Percentiles rank a stretch among this genome's conserved stretches.
Conservation (phyloP, 35 echinoderm and acorn worm species). For the Anneissia japonica region DNA sequence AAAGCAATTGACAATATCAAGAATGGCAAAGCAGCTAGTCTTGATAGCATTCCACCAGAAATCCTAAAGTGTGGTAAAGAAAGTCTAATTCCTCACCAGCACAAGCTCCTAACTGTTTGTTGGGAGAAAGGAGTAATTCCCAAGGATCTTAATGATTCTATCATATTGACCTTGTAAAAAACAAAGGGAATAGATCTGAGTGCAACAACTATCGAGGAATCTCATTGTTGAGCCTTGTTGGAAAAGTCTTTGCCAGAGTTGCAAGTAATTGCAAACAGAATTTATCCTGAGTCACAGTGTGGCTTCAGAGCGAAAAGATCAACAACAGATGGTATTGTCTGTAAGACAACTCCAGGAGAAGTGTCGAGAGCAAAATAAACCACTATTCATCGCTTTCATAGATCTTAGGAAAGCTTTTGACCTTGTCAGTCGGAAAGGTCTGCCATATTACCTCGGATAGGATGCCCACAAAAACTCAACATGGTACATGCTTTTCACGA, state of each 20-base stretch:
- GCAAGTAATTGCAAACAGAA: not conserved
- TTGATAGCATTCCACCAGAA: not conserved
- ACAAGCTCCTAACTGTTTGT: not conserved
- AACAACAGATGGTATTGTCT: not conserved
- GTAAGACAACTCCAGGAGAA: slow-evolving; percentile 20
- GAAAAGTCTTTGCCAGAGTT: slow-evolving; percentile 15
- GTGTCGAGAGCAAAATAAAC: not conserved
- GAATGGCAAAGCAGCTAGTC: too few species aligned
- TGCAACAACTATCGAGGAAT: slow-evolving; percentile 26
- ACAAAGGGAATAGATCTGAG: not conserved
- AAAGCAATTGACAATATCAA: too few species aligned
- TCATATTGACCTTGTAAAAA: not conserved
- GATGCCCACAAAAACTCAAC: not conserved
- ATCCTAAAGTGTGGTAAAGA: not conserved
- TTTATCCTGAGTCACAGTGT: slow-evolving; percentile 6
- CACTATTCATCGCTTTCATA: slow-evolving; percentile 11
- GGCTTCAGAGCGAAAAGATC: not conserved
- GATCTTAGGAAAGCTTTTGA: slow-evolving; percentile 23
- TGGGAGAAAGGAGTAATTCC: not conserved
- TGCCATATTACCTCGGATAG: not conserved
- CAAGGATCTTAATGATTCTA: not conserved
- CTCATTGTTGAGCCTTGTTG: slow-evolving; percentile 21
- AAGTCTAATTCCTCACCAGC: not conserved
- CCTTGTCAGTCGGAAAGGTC: slow-evolving; percentile 15
- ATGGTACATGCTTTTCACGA: not conserved